Base-by-base conservation (phyloP, 2,113 vertebrate species). In the Eurypyga helias region DNA sequence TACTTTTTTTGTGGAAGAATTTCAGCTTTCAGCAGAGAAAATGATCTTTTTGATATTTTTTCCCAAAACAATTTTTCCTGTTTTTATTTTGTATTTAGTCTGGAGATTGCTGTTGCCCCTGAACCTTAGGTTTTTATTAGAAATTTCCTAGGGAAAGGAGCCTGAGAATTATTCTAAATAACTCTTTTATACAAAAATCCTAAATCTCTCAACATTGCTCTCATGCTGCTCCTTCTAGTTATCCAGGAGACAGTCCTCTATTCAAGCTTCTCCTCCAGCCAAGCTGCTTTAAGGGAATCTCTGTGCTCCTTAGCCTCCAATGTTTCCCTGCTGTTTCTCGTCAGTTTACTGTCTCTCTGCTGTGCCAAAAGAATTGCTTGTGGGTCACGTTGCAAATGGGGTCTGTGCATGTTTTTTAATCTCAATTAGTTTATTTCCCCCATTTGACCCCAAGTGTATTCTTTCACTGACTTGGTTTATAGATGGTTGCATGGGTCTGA, bases 1-100 rank as follows among this genome's bases (percentile, higher is more conserved):
- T 9, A 77, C 38, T 80, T n/a, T 58, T 72, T 79, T 81, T 76
- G 57, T 85, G 79, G 52, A 77, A 92, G 86, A 93, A 77, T 51
- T 78, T 83, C 69, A 78, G 64, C 69, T 95, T 91, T 92, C 83
- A 70, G 28, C 72, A 87, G 67, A 88, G 67, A 91, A 90, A 65
- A 85, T 24, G 2, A 78, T 45, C 26, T 15, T 87, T 89, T 79
- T 48, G 65, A 54, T 88, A 29, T 49, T 85, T 79, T 49, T 11
- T 58, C 36, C 46, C 28, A 1, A 36, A 64, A 55, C 23, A 82
- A 16, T 17, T 54, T 85, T 80, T 58, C 15, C 9, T 79, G 45
- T 33, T 71, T 85, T 43, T 48, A 24, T 58, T 86, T 82, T 76
- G 57, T 28, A 23, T 86, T 92, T 49, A 83, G 51, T 25, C 36